Evolutionary conservation across 2,113 vertebrate species (phyloP), one percentile per base, ranked within the genome.

Genomic region (Tamias sibiricus): DNA sequence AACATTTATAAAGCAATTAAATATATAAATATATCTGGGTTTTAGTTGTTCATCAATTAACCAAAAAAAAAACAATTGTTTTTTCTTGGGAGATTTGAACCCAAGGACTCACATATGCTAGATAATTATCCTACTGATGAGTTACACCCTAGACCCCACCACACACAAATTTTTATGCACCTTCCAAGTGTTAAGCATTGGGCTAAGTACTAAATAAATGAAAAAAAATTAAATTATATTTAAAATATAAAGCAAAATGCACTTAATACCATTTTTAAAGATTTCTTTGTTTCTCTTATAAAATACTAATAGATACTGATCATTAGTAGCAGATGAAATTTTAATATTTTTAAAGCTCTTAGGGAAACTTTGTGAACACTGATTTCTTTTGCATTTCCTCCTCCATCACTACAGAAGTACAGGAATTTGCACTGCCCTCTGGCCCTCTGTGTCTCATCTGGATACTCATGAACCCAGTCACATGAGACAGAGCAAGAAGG

Each of bases 201-300:
- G 37, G 47, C 30, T 69, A 44, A 32, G 3, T 80, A 83, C 35
- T 74, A 85, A 94, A 88, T 28, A 85, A 44, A 42, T 72, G 6
- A 47, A 71, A 80, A 90, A 76, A 40, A 42, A 82, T 35, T n/a
- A n/a, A n/a, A n/a, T 76, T 10, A 8, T 49, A 49, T 12, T 4
- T 83, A 42, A 95, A 42, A 72, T 71, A 26, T 77, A 77, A 91
- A 66, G 72, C 26, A 37, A 47, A 79, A 82, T 87, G 79, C 11
- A 83, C 7, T 74, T 10, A 32, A 13, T 10, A 32, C 4, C 20
- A 69, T 88, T 71, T 83, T 40, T 77, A 59, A 54, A 80, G 30
- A 95, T 85, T 44, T 66, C 6, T 69, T 91, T 86, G 37, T 62
- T 79, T 42, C 37, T 49, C 22, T 94, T 72, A 89, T 40, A 95